These are phyloP conservation scores for Champsocephalus esox DNA, from an alignment of 2,797 vertebrate genomes.

Conservation along the genomic window DNA sequence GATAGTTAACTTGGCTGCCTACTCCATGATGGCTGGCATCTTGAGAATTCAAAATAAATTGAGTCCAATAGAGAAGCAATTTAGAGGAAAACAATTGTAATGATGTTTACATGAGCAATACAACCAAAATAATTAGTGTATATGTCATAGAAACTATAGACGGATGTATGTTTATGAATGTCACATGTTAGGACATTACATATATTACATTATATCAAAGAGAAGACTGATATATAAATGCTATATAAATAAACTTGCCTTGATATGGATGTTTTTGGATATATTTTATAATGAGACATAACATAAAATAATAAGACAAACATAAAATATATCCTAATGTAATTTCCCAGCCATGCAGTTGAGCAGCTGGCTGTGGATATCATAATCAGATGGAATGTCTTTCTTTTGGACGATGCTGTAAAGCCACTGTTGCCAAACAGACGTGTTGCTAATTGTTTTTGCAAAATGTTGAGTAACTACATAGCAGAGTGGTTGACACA, in stretches of 20 bases:
- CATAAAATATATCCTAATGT: background rate
- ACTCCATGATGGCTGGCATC: constrained; percentile 41
- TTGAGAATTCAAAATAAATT: constrained; percentile 58
- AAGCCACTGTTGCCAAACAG: background rate
- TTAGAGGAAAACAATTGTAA: constrained; percentile 11
- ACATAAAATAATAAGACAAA: background rate
- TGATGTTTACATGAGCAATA: constrained; percentile 29
- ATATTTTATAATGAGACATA: background rate
- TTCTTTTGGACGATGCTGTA: background rate
- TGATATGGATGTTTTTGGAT: background rate
- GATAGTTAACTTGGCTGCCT: constrained; percentile 50
- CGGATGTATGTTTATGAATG: constrained; percentile 7
- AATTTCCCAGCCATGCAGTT: background rate
- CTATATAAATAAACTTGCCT: no score
- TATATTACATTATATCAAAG: background rate
- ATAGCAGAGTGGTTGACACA: background rate
- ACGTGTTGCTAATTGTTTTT: constrained; percentile 7
- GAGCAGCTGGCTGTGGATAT: background rate
- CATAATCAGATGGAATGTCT: background rate
- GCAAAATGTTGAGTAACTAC: background rate
- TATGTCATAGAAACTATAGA: background rate
- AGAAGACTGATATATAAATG: background rate
- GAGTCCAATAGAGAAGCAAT: constrained; percentile 44
- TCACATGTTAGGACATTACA: background rate
- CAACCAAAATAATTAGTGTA: constrained; percentile 15